phyloP scores from a whole-genome alignment of 1,140 invertebrate species.

The Drosophila aff. region DNA sequence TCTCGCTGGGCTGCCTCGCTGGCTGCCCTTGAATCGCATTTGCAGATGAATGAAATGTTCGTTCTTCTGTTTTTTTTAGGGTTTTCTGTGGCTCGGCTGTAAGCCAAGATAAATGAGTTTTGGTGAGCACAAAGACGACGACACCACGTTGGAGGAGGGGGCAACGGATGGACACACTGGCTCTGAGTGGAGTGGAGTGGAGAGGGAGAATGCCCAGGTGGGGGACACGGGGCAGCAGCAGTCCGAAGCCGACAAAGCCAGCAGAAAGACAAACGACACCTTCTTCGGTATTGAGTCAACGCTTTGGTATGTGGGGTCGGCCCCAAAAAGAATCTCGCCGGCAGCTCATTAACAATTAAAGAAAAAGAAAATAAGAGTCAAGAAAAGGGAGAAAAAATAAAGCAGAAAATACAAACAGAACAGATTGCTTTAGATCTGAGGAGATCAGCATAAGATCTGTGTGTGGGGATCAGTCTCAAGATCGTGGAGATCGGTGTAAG shows the following conservation, averaged over 20 bases:
- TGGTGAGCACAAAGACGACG: constrained; percentile 81
- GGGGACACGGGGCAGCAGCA: not conserved
- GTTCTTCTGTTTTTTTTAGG: constrained; percentile 3
- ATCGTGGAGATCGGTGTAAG: not conserved
- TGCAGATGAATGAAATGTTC: constrained; percentile 81
- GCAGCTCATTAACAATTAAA: constrained; percentile 68
- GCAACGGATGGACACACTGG: no score
- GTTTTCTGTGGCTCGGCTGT: constrained; percentile 47
- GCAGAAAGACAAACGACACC: constrained; percentile 76
- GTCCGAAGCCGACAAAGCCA: constrained; percentile 73
- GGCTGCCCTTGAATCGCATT: constrained; percentile 70
- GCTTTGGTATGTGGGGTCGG: constrained; percentile 69
- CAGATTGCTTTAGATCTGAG: not conserved
- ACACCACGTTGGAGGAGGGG: constrained; percentile 60
- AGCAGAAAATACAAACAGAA: constrained; percentile 7
- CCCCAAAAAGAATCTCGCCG: constrained; percentile 49
- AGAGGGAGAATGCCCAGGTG: not conserved
- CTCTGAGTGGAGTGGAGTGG: not conserved
- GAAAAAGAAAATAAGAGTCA: not conserved
- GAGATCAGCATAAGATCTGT: not conserved
- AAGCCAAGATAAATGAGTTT: constrained; percentile 83
- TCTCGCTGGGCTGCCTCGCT: constrained; percentile 34
- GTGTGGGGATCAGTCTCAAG: not conserved
- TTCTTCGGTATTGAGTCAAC: constrained; percentile 77
- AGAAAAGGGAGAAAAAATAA: not conserved